Evolutionary conservation across 2,888 invertebrate species (phyloP).

Genomic region (Hoplodrina blanda): DNA sequence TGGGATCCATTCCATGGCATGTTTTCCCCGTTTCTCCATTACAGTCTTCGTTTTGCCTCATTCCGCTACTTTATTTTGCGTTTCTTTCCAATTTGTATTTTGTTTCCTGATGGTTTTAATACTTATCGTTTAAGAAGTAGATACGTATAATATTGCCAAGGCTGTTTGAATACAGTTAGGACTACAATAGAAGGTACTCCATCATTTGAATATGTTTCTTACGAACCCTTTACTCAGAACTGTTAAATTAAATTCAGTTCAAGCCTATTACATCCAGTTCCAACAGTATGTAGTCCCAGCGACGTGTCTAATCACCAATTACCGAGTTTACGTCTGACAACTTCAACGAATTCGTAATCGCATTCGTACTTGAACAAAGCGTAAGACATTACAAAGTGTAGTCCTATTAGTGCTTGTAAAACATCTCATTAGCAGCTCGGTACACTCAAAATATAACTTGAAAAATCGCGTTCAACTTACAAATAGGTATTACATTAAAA

Average conservation of each 20-base stretch:
- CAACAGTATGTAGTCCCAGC: neutral
- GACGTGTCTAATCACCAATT: slow-evolving; percentile 28
- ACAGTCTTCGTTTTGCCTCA: slow-evolving; percentile 39
- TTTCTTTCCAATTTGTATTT: slow-evolving; percentile 46
- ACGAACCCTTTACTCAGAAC: slow-evolving; percentile 2
- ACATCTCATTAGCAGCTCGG: slow-evolving; percentile 59
- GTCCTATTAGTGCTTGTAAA: slow-evolving; percentile 50
- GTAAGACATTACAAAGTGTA: slow-evolving; percentile 37
- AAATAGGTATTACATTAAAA: slow-evolving; percentile 78
- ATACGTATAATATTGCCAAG: neutral
- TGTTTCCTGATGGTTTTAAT: slow-evolving; percentile 34
- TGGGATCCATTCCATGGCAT: slow-evolving; percentile 35
- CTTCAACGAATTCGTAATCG: slow-evolving; percentile 35
- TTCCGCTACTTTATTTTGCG: slow-evolving; percentile 29
- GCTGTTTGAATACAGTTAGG: neutral
- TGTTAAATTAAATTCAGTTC: slow-evolving; percentile 14
- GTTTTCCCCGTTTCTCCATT: slow-evolving; percentile 42
- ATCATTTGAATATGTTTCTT: neutral
- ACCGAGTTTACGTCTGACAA: slow-evolving; percentile 21
- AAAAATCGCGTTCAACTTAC: slow-evolving; percentile 67
- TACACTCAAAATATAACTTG: slow-evolving; percentile 60
- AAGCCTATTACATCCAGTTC: slow-evolving; percentile 6
- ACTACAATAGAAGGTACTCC: neutral
- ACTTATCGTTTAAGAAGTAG: slow-evolving; percentile 13
- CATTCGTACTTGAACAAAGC: slow-evolving; percentile 38